Base-by-base conservation (phyloP, 2,888 invertebrate species). In the Trilocha varians region DNA sequence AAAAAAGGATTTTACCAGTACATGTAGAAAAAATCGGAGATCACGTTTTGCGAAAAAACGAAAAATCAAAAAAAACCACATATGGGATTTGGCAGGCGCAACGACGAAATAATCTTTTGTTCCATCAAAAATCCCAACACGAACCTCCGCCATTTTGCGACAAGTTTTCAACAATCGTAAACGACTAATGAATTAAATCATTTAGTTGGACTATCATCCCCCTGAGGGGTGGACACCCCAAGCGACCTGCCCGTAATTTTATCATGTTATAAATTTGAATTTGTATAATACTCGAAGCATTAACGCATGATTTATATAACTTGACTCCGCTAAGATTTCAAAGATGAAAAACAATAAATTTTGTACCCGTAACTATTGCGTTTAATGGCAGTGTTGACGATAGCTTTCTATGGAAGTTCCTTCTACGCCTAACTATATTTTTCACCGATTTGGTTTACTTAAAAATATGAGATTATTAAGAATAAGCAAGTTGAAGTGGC, bases 231-330 rank as follows among this genome's bases (percentile, higher is more conserved):
- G 62, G 59, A 47, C 70, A 65, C 73, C 71, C 72, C 69, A 62
- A 25, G 25, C 69, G 75, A 70, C 71, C 80, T 74, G 75, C 78
- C 71, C 70, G 83, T 85, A 86, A 86, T 86, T 85, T 85, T 86
- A 86, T 86, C 84, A 85, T 79, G 85, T 79, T 86, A 87, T 87
- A 87, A 87, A 87, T 87, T 86, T 85, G 83, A 85, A 84, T 85
- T 85, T 84, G 84, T 84, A 84, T 84, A 85, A 85, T 84, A 80
- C 82, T 54, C 62, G 53, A 51, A 67, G 85, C 83, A 85, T 85
- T 84, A 85, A 82, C 80, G 78, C 69, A 82, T 84, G 85, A 85
- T 85, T 85, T 85, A 85, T 85, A 74, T 72, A 79, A 83, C 78
- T 84, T 79, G 83, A 84, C 84, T 84, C 75, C 65, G 84, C 80